phyloP scores from a whole-genome alignment of 1,140 invertebrate species.

The Stegodyphus mimosarum region DNA sequence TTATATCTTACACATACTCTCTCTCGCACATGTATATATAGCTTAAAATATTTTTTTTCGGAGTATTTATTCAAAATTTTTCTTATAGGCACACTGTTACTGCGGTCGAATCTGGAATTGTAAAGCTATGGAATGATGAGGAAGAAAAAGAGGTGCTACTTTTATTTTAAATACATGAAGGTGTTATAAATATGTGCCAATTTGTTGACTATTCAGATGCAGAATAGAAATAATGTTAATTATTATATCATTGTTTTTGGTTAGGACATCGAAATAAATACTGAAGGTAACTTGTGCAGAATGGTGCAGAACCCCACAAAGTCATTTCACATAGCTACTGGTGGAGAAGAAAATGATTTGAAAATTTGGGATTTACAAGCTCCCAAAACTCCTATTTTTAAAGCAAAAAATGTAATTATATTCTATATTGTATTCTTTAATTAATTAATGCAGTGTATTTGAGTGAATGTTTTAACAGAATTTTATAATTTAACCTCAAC shows the following conservation, averaged over 20 bases:
- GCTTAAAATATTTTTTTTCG: no score
- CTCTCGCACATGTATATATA: no score
- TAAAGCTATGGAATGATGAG: conserved; percentile 71
- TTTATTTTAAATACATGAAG: conserved; percentile 13
- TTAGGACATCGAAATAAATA: conserved; percentile 63
- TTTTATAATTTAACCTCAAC: no score
- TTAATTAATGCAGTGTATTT: conserved; percentile 68
- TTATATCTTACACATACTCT: no score
- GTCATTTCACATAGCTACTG: conserved; percentile 74
- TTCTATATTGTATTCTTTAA: conserved; percentile 62
- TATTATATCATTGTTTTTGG: not conserved
- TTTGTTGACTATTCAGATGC: not conserved
- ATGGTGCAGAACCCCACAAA: conserved; percentile 71
- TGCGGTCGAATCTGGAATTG: conserved; percentile 72
- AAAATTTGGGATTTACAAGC: conserved; percentile 79
- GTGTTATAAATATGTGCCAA: not conserved
- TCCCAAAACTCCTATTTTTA: conserved; percentile 71
- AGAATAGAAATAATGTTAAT: not conserved
- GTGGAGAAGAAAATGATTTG: conserved; percentile 80
- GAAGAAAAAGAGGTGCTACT: conserved; percentile 61
- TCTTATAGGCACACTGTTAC: conserved; percentile 70
- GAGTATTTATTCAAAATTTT: not conserved
- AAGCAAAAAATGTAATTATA: conserved; percentile 77
- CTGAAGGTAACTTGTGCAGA: conserved; percentile 69
- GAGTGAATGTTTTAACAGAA: not conserved